These are phyloP conservation scores for Aselliscus stoliczkanus DNA, from an alignment of 2,797 vertebrate genomes.

Conservation along the genomic window DNA sequence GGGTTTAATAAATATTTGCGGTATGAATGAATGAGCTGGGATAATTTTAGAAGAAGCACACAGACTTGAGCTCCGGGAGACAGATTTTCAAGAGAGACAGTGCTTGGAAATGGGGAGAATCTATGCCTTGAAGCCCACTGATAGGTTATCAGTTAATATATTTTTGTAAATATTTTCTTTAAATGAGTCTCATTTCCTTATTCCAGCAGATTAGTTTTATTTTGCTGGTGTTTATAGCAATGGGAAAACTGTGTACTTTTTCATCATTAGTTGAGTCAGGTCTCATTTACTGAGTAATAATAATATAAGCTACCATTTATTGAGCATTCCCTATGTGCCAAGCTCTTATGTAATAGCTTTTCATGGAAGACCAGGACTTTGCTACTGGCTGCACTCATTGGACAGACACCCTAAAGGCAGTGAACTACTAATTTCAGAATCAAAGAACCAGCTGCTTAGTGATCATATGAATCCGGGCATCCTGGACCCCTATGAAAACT, in stretches of 20 bases:
- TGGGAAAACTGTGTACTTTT: not conserved
- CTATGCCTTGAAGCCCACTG: not conserved
- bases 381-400: not conserved
- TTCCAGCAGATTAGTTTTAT: not conserved
- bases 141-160: not conserved
- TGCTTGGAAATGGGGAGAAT: too few species aligned
- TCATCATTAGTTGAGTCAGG: not conserved
- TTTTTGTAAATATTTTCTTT: not conserved
- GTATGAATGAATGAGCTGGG: not conserved
- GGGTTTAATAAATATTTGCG: not conserved
- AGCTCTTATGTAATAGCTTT: not conserved
- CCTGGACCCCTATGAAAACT: not conserved
- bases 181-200: not conserved
- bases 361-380: not conserved
- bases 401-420: not conserved
- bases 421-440: not conserved
- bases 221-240: not conserved
- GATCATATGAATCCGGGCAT: not conserved
- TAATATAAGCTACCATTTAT: not conserved
- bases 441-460: not conserved
- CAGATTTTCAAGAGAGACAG: not conserved
- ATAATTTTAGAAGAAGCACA: not conserved
- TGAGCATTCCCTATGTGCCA: not conserved
- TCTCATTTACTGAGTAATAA: not conserved
- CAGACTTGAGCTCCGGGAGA: not conserved